These are phyloP conservation scores for Macrobrachium nipponense DNA, from an alignment of 1,140 invertebrate species.

Conservation along the genomic window DNA sequence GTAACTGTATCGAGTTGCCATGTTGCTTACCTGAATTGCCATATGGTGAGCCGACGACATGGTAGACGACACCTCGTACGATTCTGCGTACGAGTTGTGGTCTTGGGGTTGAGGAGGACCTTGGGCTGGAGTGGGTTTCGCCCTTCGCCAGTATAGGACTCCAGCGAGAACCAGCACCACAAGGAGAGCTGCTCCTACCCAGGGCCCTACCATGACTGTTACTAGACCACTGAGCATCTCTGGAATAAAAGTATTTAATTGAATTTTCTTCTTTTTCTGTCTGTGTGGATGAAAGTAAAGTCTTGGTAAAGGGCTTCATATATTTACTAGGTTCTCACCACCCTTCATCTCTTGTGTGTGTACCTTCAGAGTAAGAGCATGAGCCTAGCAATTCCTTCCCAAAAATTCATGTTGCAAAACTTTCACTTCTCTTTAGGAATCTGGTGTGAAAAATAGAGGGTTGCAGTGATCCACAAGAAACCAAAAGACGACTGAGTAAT, in stretches of 20 bases:
- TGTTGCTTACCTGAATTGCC: constrained; percentile 60
- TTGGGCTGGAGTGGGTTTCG: background rate
- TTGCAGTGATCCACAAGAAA: background rate
- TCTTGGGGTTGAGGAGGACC: constrained; percentile 38
- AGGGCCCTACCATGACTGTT: constrained; percentile 55
- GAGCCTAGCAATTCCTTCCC: no score
- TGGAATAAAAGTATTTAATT: background rate
- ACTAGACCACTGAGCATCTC: constrained; percentile 45
- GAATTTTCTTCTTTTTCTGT: no score
- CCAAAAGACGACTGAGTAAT: background rate
- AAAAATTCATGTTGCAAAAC: no score
- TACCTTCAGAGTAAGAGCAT: no score
- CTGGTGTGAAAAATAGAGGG: background rate
- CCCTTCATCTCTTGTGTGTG: no score
- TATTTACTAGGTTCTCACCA: no score
- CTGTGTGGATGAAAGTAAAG: no score
- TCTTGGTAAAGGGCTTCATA: no score
- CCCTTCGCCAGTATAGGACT: constrained; percentile 34
- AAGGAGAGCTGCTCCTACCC: constrained; percentile 51
- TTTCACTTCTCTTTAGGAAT: background rate
- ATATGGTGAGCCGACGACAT: constrained; percentile 61
- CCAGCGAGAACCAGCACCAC: constrained; percentile 40
- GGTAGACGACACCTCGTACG: constrained; percentile 62
- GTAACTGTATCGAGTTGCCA: no score
- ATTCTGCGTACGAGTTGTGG: constrained; percentile 62